phyloP scores from a whole-genome alignment of 2,113 vertebrate genomes.

The Oophaga pumilio region DNA sequence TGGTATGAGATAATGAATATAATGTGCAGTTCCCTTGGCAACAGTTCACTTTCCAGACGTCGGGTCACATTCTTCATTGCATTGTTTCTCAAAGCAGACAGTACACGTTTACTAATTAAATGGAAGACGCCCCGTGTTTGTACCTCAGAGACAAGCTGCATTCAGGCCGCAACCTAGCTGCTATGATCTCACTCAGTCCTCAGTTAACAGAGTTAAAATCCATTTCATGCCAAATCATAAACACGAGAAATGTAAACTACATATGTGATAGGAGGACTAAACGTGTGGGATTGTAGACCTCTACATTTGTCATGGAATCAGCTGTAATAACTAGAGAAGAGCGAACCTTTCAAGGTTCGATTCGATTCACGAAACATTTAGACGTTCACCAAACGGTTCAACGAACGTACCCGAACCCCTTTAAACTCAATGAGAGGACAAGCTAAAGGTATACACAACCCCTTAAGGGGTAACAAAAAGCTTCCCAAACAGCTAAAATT shows the following conservation, averaged over 20 bases:
- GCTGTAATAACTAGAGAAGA: neutral
- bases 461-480: too few species aligned
- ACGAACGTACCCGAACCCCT: too few species aligned
- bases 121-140: slow-evolving; percentile 61
- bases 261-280: neutral
- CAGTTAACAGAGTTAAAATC: slow-evolving; percentile 25
- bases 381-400: too few species aligned
- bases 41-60: slow-evolving; percentile 65
- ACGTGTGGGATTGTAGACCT: neutral
- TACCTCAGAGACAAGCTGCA: slow-evolving; percentile 59
- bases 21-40: slow-evolving; percentile 62
- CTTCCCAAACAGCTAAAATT: too few species aligned
- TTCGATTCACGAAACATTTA: too few species aligned
- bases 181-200: slow-evolving; percentile 52
- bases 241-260: slow-evolving; percentile 29
- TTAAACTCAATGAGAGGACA: too few species aligned
- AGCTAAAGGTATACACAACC: too few species aligned
- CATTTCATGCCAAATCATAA: slow-evolving; percentile 36
- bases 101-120: slow-evolving; percentile 51
- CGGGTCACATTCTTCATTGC: slow-evolving; percentile 63
- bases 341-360: too few species aligned
- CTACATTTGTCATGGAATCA: neutral
- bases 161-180: slow-evolving; percentile 64
- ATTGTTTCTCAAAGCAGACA: slow-evolving; percentile 61
- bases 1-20: slow-evolving; percentile 68